Conservation (phyloP, 2,797 vertebrate species). For the Erethizon dorsatum region DNA sequence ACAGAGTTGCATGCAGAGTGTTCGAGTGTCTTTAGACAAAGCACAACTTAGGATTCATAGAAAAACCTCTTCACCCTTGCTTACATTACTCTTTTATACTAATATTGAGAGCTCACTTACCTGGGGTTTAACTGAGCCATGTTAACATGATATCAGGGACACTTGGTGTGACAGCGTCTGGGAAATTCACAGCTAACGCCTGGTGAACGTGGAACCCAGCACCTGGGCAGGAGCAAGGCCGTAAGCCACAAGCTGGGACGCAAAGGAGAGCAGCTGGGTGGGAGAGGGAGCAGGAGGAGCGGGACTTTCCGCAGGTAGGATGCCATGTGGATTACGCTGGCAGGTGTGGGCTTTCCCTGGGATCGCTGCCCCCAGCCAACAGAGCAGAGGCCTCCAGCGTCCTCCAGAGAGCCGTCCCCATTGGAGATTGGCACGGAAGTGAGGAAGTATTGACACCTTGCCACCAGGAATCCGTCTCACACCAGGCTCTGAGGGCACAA, state of each 20-base stretch:
- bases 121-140: neutral
- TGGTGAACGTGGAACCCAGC: too few species aligned
- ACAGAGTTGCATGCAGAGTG: neutral
- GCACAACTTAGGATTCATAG: neutral
- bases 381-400: neutral
- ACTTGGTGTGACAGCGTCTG: rapidly evolving
- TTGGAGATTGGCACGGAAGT: rapidly evolving
- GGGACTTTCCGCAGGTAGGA: rapidly evolving
- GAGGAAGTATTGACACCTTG: neutral
- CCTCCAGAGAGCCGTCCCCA: neutral
- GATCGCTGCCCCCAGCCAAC: rapidly evolving
- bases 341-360: rapidly evolving
- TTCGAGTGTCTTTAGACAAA: neutral
- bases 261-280: rapidly evolving
- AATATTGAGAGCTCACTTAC: rapidly evolving
- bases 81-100: neutral
- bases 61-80: neutral
- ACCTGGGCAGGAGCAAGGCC: too few species aligned
- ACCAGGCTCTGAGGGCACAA: rapidly evolving
- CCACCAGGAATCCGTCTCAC: rapidly evolving
- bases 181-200: neutral
- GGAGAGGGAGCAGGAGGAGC: rapidly evolving
- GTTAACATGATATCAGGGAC: too few species aligned
- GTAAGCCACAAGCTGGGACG: rapidly evolving
- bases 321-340: too few species aligned